Evolutionary conservation across 2,113 vertebrate genomes (phyloP), one percentile per base, ranked within the genome.

Genomic region (Speoplatyrhinus poulsoni): DNA sequence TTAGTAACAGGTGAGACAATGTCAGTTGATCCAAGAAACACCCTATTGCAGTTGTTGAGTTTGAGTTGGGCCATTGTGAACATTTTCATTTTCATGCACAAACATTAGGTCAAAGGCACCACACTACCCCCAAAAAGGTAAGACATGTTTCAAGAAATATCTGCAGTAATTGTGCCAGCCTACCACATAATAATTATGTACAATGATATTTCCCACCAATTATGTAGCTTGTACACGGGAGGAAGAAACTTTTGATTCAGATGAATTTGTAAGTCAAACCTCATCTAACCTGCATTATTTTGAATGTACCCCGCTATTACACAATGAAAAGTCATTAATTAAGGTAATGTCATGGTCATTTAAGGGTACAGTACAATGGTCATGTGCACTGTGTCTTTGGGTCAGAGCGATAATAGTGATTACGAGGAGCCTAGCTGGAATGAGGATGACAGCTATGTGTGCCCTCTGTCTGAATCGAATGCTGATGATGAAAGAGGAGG

Each of bases 241-340:
- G 10, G 65, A 79, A 9, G 46, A 72, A 1, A 0, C 6, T 0
- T 76, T 55, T 26, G 26, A 26, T 67, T 77, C 61, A 0, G 75
- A 81, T 64, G 68, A 79, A 41, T 78, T 41, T 68, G 86, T 88
- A 41, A 84, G 86, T 82, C 41, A 68, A 15, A 66, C 9, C 48
- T 54, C 15, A 7, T 54, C 36, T 41, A 41, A 41, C 36, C 36
- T 41, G 36, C 36, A 41, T 41, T 8, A 41, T 41, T 6, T 41
- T 26, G 2, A 41, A 41, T 41, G 36, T 7, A 8, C 36, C 36
- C 36, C 36, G 7, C 5, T 41, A 41, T 54, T 54, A n/a, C 53
- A 54, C 3, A 50, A 50, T 12, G 49, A 1, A 26, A 26, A 26
- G 26, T 26, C 26, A 26, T 26, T 26, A 26, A 26, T 26, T 26